A percentile compares a stretch with the other conserved stretches of the same genome.
phyloP scores from a whole-genome alignment of 2,113 vertebrate species.

The Boulengeromyrus knoepffleri region DNA sequence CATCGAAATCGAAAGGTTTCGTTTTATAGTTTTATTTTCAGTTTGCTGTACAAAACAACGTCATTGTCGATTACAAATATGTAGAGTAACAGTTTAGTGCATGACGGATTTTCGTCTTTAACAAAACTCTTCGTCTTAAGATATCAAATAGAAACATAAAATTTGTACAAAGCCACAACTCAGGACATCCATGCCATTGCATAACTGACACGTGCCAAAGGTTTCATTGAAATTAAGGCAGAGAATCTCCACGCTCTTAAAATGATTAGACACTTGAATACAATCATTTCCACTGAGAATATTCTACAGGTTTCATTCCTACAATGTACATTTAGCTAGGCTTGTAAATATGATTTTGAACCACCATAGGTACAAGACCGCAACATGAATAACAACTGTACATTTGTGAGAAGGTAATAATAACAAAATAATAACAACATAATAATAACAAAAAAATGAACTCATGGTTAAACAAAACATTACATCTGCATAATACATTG shows the following conservation, averaged over 20 bases:
- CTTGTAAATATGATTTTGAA: conserved; percentile 25
- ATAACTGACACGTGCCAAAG: conserved; percentile 38
- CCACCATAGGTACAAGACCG: conserved; percentile 23
- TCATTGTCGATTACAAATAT: conserved; percentile 38
- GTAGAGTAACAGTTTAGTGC: conserved; percentile 30
- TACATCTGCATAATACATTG: conserved; percentile 13
- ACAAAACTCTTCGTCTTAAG: not conserved
- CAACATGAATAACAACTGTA: conserved; percentile 10
- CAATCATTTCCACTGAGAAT: conserved; percentile 24
- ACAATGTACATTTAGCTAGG: conserved; percentile 13
- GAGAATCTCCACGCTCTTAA: conserved; percentile 27
- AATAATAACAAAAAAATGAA: not conserved
- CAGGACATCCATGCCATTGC: conserved; percentile 39
- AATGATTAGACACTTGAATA: conserved; percentile 22
- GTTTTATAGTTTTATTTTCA: conserved; percentile 23
- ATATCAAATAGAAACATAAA: conserved; percentile 20
- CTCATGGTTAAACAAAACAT: not conserved
- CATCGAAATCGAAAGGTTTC: not conserved
- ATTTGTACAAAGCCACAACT: conserved; percentile 35
- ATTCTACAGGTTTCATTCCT: conserved; percentile 25
- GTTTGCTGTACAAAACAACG: conserved; percentile 45
- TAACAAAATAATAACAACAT: too few relatives aligned
- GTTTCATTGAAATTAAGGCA: conserved; percentile 41
- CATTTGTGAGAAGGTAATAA: not conserved
- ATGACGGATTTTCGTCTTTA: conserved; percentile 14